Evolutionary conservation across 2,797 vertebrate genomes (phyloP), one percentile per base, ranked within the genome.

Genomic region (Arctocebus calabarensis): DNA sequence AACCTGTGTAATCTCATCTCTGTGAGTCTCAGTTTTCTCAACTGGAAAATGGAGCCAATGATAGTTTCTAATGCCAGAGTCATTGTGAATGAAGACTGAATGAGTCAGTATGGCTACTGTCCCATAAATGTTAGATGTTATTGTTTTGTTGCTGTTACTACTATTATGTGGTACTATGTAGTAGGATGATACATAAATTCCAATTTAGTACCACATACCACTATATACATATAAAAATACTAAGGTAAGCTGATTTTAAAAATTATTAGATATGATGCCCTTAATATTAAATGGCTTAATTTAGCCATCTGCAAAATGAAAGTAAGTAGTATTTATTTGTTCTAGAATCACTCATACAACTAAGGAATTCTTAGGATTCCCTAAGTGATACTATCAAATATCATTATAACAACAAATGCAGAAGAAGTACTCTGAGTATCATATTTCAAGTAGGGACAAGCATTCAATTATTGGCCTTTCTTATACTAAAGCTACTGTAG

Each of bases 201-300:
- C 34, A 37, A 14, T 52, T 81, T 40, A 70, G 12, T 19, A 37
- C 66, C 66, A 61, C 19, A 25, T 23, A 20, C 4, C 73, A n/a
- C 34, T 40, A 37, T 23, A 25, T 9, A 70, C 20, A 79, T 11
- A 57, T 7, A 52, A 79, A 94, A 68, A 92, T 4, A 89, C 13
- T 55, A 74, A 40, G n/a, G 74, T 61, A 75, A 79, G 55, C 14
- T 55, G 55, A 81, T 48, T 89, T 82, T 22, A 48, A 94, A 83
- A 97, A 37, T 89, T 27, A 84, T 55, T 78, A 84, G 29, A 48
- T 64, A 79, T 5, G 45, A 77, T 79, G 43, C 27, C 27, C 57
- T 48, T 8, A 79, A 75, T 93, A 82, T 27, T 52, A 87, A 91
- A 90, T 32, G 90, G 82, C 52, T 94, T 93, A 45, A 94, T 79